Conservation (phyloP, 2,888 invertebrate genomes). For the Zootermopsis nevadensis region DNA sequence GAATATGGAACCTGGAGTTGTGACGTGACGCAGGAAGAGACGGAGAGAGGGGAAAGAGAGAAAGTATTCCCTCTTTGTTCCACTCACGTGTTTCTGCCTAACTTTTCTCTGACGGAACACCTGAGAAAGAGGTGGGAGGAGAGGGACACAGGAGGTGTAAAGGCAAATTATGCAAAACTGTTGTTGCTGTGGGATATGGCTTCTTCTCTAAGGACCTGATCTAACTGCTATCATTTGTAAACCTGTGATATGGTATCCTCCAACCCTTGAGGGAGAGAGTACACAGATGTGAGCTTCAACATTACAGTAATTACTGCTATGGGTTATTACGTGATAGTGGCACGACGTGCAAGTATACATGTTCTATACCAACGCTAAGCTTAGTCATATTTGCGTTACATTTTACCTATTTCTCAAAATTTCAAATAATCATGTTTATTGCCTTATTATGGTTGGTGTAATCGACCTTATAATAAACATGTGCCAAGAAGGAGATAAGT, state of each 20-base stretch:
- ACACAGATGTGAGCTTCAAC: background rate
- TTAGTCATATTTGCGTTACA: background rate
- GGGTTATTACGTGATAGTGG: slow-evolving; percentile 22
- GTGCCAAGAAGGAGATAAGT: background rate
- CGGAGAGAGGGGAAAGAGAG: background rate
- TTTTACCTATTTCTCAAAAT: background rate
- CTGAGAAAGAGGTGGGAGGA: background rate
- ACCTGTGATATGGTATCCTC: background rate
- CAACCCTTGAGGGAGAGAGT: background rate
- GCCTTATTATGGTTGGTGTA: background rate
- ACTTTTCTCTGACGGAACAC: slow-evolving; percentile 14
- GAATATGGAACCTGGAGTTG: slow-evolving; percentile 10
- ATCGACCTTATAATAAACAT: background rate
- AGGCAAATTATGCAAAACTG: slow-evolving; percentile 30
- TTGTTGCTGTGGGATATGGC: background rate
- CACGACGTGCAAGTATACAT: slow-evolving; percentile 23
- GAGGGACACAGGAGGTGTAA: background rate
- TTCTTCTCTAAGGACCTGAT: background rate
- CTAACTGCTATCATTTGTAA: background rate
- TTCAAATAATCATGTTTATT: background rate
- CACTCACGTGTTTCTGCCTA: background rate
- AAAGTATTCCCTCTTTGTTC: background rate
- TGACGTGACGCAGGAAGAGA: background rate
- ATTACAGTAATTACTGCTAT: slow-evolving; percentile 15
- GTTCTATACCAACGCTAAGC: background rate